Evolutionary conservation across 2,113 vertebrate species (phyloP), one percentile per base, ranked within the genome.

Genomic region (Oceanites oceanicus): DNA sequence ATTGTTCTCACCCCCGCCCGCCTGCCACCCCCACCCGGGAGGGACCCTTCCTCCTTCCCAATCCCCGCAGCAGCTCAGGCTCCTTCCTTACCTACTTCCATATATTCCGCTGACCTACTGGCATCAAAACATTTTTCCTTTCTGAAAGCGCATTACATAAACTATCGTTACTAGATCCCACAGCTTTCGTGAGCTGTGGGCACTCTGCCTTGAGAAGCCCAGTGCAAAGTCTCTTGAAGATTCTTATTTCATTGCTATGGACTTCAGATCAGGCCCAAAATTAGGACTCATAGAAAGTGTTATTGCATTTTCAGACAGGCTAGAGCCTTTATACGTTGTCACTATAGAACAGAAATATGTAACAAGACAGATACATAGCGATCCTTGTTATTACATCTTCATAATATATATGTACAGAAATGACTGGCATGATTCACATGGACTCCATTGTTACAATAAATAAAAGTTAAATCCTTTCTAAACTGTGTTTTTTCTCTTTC

Each of bases 1-100:
- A 96, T 97, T 97, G 96, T 97, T 95, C 96, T 90, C 72, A 42
- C 30, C 49, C 59, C 53, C 32, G 7, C 67, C 71, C 32, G 62
- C 59, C 90, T 72, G 79, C 71, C 79, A 96, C 91, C 90, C 85
- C 89, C 86, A 59, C 86, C 78, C 10, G 53, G 95, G 92, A 96
- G 95, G 92, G 94, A 97, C 95, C 82, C 75, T 95, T 88, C 92
- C 95, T 94, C 90, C 45, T 65, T 96, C 86, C 85, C 82, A 55
- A n/a, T 93, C 80, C 67, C 55, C 5, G 2, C 59, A 73, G 70
- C 66, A 85, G 45, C 73, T 63, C 62, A 83, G 44, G 62, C 36
- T 91, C 44, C 84, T 83, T 81, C 65, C 81, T 58, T 49, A 85
- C 92, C 79, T 88, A 86, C 49, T 84, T 90, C 66, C 85, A 52